Evolutionary conservation across 2,113 vertebrate genomes (phyloP), one percentile per base, ranked within the genome.

Genomic region (Ramphastos sulfuratus): DNA sequence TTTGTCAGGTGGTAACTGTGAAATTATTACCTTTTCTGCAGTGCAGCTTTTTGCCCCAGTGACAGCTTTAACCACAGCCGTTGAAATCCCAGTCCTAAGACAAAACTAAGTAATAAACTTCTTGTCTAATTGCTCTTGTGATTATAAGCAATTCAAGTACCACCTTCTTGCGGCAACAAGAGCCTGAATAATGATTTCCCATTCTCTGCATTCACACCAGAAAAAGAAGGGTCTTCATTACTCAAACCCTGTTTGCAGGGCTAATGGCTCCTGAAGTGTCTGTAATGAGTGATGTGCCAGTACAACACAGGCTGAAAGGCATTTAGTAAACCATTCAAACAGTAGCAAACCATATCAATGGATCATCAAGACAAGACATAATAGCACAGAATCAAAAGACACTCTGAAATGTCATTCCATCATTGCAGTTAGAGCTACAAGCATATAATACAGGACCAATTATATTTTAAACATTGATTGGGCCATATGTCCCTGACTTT

Each of bases 301-400:
- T 66, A 60, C 27, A 92, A 87, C 25, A 48, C 21, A 59, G 63
- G 15, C 42, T 75, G 74, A 94, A 95, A 94, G 31, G 10, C 59
- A 82, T 87, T 82, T 94, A 90, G 80, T 65, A 93, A 83, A 78
- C n/a, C 19, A 70, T 90, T 94, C 85, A 92, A 70, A 50, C n/a
- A 63, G 23, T 7, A 76, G 31, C 19, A 90, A 91, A 75, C 54
- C 20, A 5, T 81, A 83, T 85, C 72, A 87, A 69, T 85, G 76
- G 64, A 66, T 95, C 79, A 90, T 94, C 87, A 90, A 89, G 72
- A 75, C 48, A 82, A 81, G 72, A 56, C 3, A 1, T 64, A 60
- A 78, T 18, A 65, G n/a, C 0, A 3, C 24, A 31, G 19, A 70
- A 54, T 46, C 65, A 77, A 67, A 77, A 89, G 67, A 70, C 8